A percentile compares a stretch with the other conserved stretches of the same genome.
Conservation (phyloP, 2,797 vertebrate species). For the Aldrovandia affinis region DNA sequence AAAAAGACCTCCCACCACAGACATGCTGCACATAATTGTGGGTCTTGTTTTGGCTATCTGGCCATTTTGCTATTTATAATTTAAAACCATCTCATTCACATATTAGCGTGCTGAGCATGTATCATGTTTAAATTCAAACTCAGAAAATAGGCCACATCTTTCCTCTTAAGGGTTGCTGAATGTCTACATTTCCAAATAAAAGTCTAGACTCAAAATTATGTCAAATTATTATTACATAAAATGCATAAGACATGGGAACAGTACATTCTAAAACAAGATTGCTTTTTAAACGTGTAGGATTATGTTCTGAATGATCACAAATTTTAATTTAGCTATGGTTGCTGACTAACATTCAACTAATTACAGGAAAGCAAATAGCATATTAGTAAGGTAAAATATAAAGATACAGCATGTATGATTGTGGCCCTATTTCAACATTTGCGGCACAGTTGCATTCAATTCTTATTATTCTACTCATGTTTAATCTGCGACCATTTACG, state of each 20-base stretch:
- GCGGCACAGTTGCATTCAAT: not conserved
- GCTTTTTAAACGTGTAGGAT: not conserved
- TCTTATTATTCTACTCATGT: not conserved
- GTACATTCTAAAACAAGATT: not conserved
- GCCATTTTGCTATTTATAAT: not conserved
- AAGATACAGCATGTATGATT: not conserved
- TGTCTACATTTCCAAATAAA: slow-evolving; percentile 9
- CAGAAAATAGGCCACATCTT: not conserved
- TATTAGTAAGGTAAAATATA: not conserved
- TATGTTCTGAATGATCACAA: not conserved
- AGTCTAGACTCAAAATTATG: not conserved
- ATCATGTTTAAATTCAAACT: not conserved
- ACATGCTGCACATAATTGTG: not conserved
- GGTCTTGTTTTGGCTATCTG: not conserved
- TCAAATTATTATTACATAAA: not conserved
- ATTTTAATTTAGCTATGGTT: slow-evolving; percentile 11
- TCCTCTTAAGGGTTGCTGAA: not conserved
- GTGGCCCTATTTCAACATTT: not conserved
- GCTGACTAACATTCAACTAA: not conserved
- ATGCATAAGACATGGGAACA: not conserved
- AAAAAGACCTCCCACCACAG: not conserved
- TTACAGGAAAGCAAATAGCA: not conserved
- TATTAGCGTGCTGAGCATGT: not conserved
- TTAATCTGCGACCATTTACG: not conserved
- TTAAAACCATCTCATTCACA: not conserved